Conservation (phyloP, 1,140 invertebrate genomes). For the Lepidotrigona ventralis region DNA sequence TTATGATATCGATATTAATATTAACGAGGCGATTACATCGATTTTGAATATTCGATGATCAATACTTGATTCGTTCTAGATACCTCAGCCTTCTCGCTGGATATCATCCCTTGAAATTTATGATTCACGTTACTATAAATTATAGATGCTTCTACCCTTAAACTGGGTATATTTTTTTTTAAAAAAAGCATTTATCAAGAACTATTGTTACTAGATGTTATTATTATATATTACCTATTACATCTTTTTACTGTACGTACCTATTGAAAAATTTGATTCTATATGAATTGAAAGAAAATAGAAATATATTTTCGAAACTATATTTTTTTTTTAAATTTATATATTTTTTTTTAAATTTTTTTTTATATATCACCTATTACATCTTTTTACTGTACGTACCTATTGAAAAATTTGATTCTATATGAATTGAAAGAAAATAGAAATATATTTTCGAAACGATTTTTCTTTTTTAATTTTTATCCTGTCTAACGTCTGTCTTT, state of each 20-base stretch:
- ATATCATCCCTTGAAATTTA: background rate
- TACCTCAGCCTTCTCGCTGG: background rate
- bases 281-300: background rate
- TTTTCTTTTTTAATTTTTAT: background rate
- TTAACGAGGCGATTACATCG: slow-evolving; percentile 20
- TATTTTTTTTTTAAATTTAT: too few relatives aligned
- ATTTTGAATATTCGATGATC: background rate
- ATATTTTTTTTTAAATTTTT: too few relatives aligned
- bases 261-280: background rate
- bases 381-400: background rate
- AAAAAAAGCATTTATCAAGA: background rate
- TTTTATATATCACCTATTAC: too few relatives aligned
- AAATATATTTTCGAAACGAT: background rate
- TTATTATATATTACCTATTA: too few relatives aligned
- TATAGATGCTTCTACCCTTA: background rate
- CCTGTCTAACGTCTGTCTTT: background rate
- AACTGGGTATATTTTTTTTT: background rate
- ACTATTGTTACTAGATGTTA: too few relatives aligned
- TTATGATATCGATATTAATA: slow-evolving; percentile 25
- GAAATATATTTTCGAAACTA: background rate
- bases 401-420: background rate
- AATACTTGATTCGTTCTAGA: background rate
- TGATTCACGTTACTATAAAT: background rate
- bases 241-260: background rate
- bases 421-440: background rate